Evolutionary conservation across 2,888 invertebrate genomes (phyloP).

Genomic region (Phengaris alcon): DNA sequence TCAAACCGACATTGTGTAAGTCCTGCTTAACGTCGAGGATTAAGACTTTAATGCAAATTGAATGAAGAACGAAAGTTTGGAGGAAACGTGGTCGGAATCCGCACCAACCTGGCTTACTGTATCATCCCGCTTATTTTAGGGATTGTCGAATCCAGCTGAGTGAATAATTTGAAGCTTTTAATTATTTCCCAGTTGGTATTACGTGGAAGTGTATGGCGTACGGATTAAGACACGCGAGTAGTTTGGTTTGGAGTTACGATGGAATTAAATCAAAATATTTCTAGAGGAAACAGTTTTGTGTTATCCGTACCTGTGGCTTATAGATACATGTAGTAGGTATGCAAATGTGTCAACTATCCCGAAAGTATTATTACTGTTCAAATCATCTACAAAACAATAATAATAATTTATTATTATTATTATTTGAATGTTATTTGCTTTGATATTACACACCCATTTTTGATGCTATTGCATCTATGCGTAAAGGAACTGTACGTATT

Average conservation of each 20-base stretch:
- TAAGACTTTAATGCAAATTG: constrained; percentile 65
- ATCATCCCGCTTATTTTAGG: constrained; percentile 45
- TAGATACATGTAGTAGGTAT: not conserved
- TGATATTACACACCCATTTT: not conserved
- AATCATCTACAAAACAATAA: not conserved
- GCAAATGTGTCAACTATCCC: not conserved
- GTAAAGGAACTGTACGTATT: too few relatives aligned
- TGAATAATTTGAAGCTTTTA: constrained; percentile 57
- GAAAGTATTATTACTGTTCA: too few relatives aligned
- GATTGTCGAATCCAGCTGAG: constrained; percentile 46
- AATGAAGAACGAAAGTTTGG: constrained; percentile 57
- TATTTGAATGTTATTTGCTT: not conserved
- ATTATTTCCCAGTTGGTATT: constrained; percentile 45
- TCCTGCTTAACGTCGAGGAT: constrained; percentile 47
- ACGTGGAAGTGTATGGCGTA: not conserved
- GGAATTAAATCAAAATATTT: constrained; percentile 16
- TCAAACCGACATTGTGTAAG: constrained; percentile 39
- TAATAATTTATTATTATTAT: not conserved
- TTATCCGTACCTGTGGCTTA: not conserved
- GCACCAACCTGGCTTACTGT: constrained; percentile 47
- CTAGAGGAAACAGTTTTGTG: not conserved
- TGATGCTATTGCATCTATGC: not conserved
- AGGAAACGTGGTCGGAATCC: constrained; percentile 43
- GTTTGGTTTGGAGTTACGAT: not conserved
- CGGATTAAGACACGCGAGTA: constrained; percentile 10